Base-by-base conservation (phyloP, 1,140 invertebrate species). In the Magallana gigas region DNA sequence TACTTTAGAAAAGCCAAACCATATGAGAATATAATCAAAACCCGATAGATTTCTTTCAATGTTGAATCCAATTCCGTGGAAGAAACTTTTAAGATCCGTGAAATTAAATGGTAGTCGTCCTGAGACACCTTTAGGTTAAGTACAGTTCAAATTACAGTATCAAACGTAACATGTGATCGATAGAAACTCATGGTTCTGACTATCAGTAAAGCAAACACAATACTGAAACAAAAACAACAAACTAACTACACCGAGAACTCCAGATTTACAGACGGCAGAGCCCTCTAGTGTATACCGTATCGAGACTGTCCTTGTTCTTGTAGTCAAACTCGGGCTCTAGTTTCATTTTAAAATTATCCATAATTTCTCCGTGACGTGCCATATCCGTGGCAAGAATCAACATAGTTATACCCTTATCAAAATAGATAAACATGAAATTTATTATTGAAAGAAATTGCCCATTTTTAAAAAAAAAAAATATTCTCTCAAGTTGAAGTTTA, bases 351-450 rank as follows among this genome's bases (percentile, higher is more conserved):
- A 95, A 95, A 62, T 91, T 91, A 56, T 94, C 93, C 91, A 95
- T 93, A 29, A 95, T 95, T 88, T 95, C 94, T 23, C 92, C 93
- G 89, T 95, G 94, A 12, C 93, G 87, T 14, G 94, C 94, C 95
- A 95, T 95, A 87, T 95, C 95, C 57, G 95, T 95, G 6, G 95
- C 94, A 81, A 95, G 89, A 57, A 95, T 95, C 59, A 95, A 89
- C 91, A 93, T 93, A 2, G 94, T 95, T 57, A 95, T 95, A 56
- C 93, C 94, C 94, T 94, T 85, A 62, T 71, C 60, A 57, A 36
- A 85, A 57, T 83, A 83, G n/a, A 83, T 83, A 57, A 83, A 57
- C 16, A 57, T n/a, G 62, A 16, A 16, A 64, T 64, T 18, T 64
- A 64, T 64, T 64, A 14, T 64, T 2, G 36, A 48, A 3, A 48